Conservation (phyloP, 2,797 vertebrate species). For the Poecilia velifera region DNA sequence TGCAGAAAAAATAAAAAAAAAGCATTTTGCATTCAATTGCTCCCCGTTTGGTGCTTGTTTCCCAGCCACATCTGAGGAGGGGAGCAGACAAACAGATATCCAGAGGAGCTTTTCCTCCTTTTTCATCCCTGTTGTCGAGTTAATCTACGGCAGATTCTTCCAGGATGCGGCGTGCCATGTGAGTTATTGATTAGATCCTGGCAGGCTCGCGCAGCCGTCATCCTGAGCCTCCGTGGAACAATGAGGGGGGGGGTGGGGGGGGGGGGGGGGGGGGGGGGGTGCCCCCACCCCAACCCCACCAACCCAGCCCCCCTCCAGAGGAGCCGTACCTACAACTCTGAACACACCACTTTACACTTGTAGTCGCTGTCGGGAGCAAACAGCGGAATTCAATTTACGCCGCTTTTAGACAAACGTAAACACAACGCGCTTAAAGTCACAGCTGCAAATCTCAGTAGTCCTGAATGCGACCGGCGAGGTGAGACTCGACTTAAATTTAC, state of each 20-base stretch:
- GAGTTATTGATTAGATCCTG: slow-evolving; percentile 81
- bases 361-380: slow-evolving; percentile 75
- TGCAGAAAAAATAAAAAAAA: slow-evolving; percentile 80
- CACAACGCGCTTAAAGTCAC: slow-evolving; percentile 50
- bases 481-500: slow-evolving; percentile 64
- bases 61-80: slow-evolving; percentile 76
- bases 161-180: slow-evolving; percentile 84
- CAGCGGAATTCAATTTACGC: slow-evolving; percentile 84
- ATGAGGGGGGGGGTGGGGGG: slow-evolving; percentile 55
- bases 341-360: slow-evolving; percentile 83
- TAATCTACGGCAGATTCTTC: slow-evolving; percentile 86
- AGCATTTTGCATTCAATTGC: slow-evolving; percentile 91
- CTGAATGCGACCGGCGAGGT: slow-evolving; percentile 43
- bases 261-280: no score
- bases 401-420: slow-evolving; percentile 83
- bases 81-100: slow-evolving; percentile 87
- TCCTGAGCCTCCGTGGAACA: slow-evolving; percentile 73
- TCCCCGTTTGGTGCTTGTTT: slow-evolving; percentile 82
- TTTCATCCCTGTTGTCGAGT: slow-evolving; percentile 86
- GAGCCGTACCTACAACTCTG: slow-evolving; percentile 71
- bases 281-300: no score
- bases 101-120: slow-evolving; percentile 72
- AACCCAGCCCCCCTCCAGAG: slow-evolving; percentile 51
- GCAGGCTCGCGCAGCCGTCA: slow-evolving; percentile 67
- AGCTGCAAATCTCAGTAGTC: slow-evolving; percentile 72